A percentile compares a stretch with the other conserved stretches of the same genome.
Conservation (phyloP, 2,797 vertebrate species). For the Oreonectes daqikongensis region DNA sequence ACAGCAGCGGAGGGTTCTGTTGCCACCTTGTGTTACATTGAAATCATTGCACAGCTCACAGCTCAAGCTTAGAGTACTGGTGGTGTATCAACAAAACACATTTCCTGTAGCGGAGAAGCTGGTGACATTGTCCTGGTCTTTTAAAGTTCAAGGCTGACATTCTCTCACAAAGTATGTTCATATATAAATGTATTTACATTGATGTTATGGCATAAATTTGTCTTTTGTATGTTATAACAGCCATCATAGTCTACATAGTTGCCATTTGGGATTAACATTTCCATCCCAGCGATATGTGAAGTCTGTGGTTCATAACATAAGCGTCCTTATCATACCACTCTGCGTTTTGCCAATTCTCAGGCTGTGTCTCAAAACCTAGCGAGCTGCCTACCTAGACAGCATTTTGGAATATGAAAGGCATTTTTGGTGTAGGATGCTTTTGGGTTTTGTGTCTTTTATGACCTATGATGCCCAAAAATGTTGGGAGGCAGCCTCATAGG, state of each 20-base stretch:
- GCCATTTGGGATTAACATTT: slow-evolving; percentile 11
- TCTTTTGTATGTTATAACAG: background rate
- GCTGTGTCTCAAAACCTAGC: slow-evolving; percentile 12
- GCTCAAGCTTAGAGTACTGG: background rate
- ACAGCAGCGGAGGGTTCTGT: slow-evolving; percentile 25
- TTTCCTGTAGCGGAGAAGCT: no score
- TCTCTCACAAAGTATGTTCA: slow-evolving; percentile 9
- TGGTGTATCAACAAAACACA: background rate
- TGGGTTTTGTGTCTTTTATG: no score
- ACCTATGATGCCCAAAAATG: background rate
- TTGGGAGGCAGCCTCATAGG: background rate
- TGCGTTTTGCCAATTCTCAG: slow-evolving; percentile 14
- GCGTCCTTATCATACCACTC: slow-evolving; percentile 4
- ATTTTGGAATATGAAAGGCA: background rate
- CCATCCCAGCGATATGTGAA: background rate
- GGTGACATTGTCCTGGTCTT: background rate
- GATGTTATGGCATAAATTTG: background rate
- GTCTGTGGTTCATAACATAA: slow-evolving; percentile 12
- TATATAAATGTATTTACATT: slow-evolving; percentile 13
- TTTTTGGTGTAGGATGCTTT: background rate
- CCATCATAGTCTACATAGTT: background rate
- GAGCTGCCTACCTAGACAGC: background rate
- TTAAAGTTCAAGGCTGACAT: background rate
- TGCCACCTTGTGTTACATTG: slow-evolving; percentile 60
- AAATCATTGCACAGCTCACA: slow-evolving; percentile 9